Evolutionary conservation across 2,888 invertebrate genomes (phyloP), one percentile per base, ranked within the genome.

Genomic region (Scaptomyza caliginosa): DNA sequence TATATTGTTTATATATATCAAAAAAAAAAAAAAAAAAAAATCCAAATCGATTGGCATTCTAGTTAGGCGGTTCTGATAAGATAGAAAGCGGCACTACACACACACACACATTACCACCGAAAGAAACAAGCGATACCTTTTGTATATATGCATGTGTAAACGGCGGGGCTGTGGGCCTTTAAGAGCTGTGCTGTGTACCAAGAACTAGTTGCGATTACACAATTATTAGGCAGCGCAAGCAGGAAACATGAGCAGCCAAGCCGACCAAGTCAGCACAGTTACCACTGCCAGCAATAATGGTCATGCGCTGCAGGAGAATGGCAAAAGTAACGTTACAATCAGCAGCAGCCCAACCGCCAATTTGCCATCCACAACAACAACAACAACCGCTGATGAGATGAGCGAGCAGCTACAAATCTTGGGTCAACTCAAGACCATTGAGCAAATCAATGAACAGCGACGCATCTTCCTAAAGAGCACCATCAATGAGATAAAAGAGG

Each of bases 371-470:
- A 8, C 13, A 16, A 10, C 24, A 26, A 17, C 28, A 30, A 28
- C 4, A 30, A 28, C 17, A 17, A 13, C 45, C 3, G 39, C 43
- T 13, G 10, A 7, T 4, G 30, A 30, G 30, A n/a, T 30, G n/a
- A 8, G 0, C 16, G 74, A 70, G 8, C 73, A 80, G 63, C 64
- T 87, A n/a, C 75, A 84, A 55, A 88, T 88, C 48, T 66, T 88
- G 45, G 71, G 79, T 0, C 89, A 89, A 48, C 55, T 89, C 13
- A 88, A 77, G 48, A 84, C 69, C 63, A 83, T 88, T 49, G 89
- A 88, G 59, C 86, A 86, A 55, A 77, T 89, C 45, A 89, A 84
- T 56, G 89, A 89, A 39, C 88, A 88, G 58, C 88, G 89, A 4
- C 77, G 85, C 7, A 59, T 84, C 17, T 89, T 89, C 39, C 68